These are phyloP conservation scores for Drosophila setosimentum DNA, from an alignment of 2,888 invertebrate genomes.

Conservation along the genomic window DNA sequence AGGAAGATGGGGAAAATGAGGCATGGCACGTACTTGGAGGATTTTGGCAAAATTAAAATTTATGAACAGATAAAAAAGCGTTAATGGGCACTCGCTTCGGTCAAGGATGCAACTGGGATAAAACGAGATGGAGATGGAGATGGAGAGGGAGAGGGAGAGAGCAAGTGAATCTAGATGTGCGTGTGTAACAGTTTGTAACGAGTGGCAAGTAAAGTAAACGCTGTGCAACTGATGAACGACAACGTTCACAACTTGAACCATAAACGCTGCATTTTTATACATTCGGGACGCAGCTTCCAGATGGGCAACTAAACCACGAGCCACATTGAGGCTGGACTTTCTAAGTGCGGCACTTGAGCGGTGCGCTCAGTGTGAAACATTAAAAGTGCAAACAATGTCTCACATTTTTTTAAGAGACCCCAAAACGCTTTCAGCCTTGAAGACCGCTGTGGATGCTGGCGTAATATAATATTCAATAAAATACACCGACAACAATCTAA, in stretches of 20 bases:
- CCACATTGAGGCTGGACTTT: constrained; percentile 18
- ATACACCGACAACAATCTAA: constrained; percentile 1
- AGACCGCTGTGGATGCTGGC: not conserved
- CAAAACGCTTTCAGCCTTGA: constrained; percentile 22
- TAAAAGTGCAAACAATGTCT: constrained; percentile 37
- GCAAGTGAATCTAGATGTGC: constrained; percentile 29
- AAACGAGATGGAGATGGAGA: not conserved
- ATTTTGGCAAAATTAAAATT: constrained; percentile 81
- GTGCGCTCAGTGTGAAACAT: constrained; percentile 14
- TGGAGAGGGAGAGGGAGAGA: too few relatives aligned
- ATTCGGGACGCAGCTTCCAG: constrained; percentile 32
- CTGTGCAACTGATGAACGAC: constrained; percentile 36
- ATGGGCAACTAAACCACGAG: constrained; percentile 21
- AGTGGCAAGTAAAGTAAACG: constrained; percentile 56
- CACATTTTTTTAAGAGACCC: constrained; percentile 9
- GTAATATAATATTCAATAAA: not conserved
- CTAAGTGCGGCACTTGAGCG: constrained; percentile 31
- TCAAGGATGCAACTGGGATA: constrained; percentile 39
- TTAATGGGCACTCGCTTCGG: constrained; percentile 74
- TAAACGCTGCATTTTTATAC: constrained; percentile 72
- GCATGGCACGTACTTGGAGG: constrained; percentile 73
- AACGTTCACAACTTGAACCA: constrained; percentile 55
- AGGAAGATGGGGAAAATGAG: constrained; percentile 11
- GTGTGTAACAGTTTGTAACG: constrained; percentile 50
- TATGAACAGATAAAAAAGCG: constrained; percentile 81